Conservation (phyloP, 2,113 vertebrate species). For the Monarcha castaneiventris region DNA sequence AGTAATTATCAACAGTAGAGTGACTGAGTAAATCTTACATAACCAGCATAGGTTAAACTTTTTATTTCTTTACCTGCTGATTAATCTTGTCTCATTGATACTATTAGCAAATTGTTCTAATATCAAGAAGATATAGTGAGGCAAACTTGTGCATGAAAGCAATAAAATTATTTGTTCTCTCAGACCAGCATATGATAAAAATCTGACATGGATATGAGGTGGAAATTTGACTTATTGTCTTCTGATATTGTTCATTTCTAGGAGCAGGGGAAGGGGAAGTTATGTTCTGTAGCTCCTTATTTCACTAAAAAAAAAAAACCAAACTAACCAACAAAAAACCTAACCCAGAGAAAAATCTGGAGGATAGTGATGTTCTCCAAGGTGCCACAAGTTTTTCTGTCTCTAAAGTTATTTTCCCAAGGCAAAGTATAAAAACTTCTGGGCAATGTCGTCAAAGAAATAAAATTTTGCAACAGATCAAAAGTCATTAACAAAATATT, state of each 20-base stretch:
- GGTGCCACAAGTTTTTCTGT: neutral
- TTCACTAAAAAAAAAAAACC: neutral
- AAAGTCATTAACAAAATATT: neutral
- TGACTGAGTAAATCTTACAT: neutral
- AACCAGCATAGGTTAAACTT: neutral
- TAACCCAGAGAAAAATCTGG: neutral
- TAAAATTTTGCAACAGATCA: neutral
- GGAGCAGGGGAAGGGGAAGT: neutral
- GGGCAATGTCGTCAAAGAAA: neutral
- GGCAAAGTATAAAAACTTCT: neutral
- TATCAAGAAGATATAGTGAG: neutral
- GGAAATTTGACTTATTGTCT: neutral
- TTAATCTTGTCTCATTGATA: neutral
- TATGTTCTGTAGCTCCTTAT: neutral
- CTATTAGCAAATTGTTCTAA: neutral
- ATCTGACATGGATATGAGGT: neutral
- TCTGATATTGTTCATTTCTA: neutral
- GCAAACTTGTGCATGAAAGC: neutral
- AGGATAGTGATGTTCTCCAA: neutral
- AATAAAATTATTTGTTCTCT: neutral
- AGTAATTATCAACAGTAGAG: neutral
- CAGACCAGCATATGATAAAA: neutral
- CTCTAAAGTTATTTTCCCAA: neutral
- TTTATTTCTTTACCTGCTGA: neutral
- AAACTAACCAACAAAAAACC: too few species aligned